Conservation (phyloP, 2,113 vertebrate genomes). For the Vombatus ursinus region DNA sequence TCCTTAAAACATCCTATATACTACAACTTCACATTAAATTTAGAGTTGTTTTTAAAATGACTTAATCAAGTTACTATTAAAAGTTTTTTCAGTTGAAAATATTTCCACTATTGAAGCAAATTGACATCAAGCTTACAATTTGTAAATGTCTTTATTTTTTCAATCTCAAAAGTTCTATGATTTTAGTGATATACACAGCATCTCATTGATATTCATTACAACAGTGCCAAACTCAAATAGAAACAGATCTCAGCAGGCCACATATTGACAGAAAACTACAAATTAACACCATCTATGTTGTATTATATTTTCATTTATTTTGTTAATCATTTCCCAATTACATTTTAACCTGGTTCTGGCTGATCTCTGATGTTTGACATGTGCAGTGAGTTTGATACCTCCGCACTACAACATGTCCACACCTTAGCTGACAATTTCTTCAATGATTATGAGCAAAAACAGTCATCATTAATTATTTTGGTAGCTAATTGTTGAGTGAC, state of each 20-base stretch:
- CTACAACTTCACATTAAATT: background rate
- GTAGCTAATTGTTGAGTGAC: background rate
- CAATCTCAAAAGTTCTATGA: background rate
- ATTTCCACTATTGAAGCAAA: background rate
- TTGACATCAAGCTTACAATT: background rate
- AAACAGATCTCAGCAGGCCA: background rate
- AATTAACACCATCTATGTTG: background rate
- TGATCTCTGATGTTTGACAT: background rate
- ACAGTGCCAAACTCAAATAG: background rate
- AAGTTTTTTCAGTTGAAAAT: background rate
- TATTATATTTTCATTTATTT: background rate
- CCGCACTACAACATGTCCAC: background rate
- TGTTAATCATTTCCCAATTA: background rate
- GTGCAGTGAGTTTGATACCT: background rate
- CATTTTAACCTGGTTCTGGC: background rate
- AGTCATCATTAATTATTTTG: background rate
- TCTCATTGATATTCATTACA: background rate
- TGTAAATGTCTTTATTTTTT: background rate
- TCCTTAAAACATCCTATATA: background rate
- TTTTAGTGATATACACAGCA: background rate
- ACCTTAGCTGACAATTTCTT: background rate
- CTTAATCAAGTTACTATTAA: background rate
- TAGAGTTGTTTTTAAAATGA: background rate
- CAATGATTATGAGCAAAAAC: background rate
- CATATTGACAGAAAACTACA: background rate